Conservation (phyloP, 2,888 invertebrate genomes). For the Electrophaes corylata region DNA sequence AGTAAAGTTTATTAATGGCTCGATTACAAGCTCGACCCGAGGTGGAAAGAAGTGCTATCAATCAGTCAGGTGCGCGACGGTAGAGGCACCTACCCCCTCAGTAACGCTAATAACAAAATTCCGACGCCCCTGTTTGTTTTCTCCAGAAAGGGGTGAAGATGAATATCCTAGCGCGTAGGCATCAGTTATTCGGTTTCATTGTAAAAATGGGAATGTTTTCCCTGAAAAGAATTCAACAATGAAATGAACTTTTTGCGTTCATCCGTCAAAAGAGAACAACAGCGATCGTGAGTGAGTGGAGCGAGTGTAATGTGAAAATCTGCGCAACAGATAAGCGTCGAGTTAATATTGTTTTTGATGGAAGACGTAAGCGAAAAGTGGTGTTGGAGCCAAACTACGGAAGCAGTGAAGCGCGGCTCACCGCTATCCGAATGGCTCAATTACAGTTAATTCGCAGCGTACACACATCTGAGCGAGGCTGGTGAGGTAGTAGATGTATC, state of each 20-base stretch:
- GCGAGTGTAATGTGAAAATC: slow-evolving; percentile 23
- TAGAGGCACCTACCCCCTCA: slow-evolving; percentile 72
- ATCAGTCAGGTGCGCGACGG: slow-evolving; percentile 83
- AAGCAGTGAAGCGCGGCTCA: slow-evolving; percentile 69
- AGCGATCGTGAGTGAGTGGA: slow-evolving; percentile 22
- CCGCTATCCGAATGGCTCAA: slow-evolving; percentile 81
- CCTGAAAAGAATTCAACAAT: slow-evolving; percentile 38
- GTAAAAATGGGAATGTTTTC: slow-evolving; percentile 42
- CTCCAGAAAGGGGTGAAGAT: slow-evolving; percentile 80
- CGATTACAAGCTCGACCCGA: slow-evolving; percentile 84
- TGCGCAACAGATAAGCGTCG: slow-evolving; percentile 36
- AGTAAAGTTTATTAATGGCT: slow-evolving; percentile 84
- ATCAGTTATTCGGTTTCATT: slow-evolving; percentile 58
- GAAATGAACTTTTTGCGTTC: slow-evolving; percentile 29
- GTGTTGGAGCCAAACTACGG: slow-evolving; percentile 54
- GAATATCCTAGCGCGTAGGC: slow-evolving; percentile 69
- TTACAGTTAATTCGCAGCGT: slow-evolving; percentile 83
- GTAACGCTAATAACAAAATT: slow-evolving; percentile 84
- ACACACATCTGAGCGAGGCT: slow-evolving; percentile 72
- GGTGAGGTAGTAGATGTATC: slow-evolving; percentile 20
- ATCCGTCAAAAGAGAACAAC: slow-evolving; percentile 30
- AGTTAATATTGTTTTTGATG: slow-evolving; percentile 48
- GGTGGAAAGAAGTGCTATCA: slow-evolving; percentile 84
- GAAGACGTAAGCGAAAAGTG: slow-evolving; percentile 42
- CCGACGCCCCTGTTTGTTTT: slow-evolving; percentile 79